Evolutionary conservation across 2,797 vertebrate species (phyloP).

Genomic region (Miopithecus talapoin): DNA sequence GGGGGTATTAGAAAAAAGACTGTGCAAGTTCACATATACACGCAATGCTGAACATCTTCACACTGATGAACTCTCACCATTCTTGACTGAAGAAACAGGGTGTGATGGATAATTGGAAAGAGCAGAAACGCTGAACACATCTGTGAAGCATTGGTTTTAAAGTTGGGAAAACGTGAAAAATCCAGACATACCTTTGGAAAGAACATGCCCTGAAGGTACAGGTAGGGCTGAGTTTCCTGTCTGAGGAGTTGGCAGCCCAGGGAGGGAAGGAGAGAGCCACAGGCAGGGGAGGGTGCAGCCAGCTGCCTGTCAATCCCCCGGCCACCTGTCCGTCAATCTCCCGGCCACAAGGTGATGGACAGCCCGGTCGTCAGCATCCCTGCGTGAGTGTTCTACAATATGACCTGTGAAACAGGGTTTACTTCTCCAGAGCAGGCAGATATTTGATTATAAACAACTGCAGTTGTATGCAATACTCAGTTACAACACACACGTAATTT

Average conservation of each 20-base stretch:
- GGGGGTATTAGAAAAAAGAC: rapidly evolving
- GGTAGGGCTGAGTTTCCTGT: rapidly evolving
- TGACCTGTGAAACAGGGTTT: rapidly evolving
- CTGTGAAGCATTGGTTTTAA: not conserved
- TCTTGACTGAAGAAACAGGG: not conserved
- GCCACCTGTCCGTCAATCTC: no score
- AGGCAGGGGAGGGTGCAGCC: not conserved
- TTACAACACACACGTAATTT: not conserved
- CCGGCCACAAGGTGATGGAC: no score
- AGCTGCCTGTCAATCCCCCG: not conserved
- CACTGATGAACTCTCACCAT: rapidly evolving
- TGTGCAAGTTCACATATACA: rapidly evolving
- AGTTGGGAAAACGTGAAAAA: not conserved
- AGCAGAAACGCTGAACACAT: rapidly evolving
- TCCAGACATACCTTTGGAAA: rapidly evolving
- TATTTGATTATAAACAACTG: not conserved
- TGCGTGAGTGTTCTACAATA: not conserved
- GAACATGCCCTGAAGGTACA: not conserved
- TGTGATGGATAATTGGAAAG: rapidly evolving
- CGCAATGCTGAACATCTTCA: rapidly evolving
- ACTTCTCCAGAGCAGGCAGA: not conserved
- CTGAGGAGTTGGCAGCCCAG: rapidly evolving
- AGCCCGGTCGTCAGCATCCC: not conserved
- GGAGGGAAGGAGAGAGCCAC: not conserved
- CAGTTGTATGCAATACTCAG: not conserved